These are phyloP conservation scores for Diogma glabrata DNA, from an alignment of 2,888 invertebrate genomes.

Conservation along the genomic window DNA sequence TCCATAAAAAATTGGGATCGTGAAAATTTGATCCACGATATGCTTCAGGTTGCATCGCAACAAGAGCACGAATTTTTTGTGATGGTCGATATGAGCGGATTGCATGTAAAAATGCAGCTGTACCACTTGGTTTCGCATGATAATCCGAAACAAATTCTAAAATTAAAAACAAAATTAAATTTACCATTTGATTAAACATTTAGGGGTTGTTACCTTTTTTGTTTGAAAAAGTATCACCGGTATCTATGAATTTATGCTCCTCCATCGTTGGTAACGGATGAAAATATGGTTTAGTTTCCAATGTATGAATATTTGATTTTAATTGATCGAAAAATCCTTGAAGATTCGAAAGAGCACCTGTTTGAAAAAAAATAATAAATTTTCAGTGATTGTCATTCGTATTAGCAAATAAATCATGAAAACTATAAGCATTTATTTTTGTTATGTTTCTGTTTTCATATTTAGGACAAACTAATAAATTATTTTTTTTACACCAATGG, in stretches of 20 bases:
- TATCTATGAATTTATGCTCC: too few species aligned
- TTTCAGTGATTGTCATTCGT: too few species aligned
- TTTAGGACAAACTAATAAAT: too few species aligned
- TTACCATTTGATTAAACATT: background rate
- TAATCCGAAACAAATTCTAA: conserved; percentile 2
- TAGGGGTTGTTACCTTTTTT: conserved; percentile 7
- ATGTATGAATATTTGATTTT: conserved; percentile 29
- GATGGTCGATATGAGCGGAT: conserved; percentile 38
- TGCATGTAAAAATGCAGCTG: conserved; percentile 36
- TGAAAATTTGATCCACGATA: conserved; percentile 50
- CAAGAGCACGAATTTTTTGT: conserved; percentile 43
- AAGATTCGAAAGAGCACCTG: conserved; percentile 32
- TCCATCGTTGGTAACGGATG: background rate
- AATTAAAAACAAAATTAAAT: background rate
- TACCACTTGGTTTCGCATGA: conserved; percentile 22
- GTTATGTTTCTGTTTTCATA: too few species aligned
- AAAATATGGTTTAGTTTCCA: conserved; percentile 25
- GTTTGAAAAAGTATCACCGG: background rate
- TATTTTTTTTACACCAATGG: too few species aligned
- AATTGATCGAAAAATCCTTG: conserved; percentile 32
- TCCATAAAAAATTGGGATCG: conserved; percentile 54
- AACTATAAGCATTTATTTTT: too few species aligned
- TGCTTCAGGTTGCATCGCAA: conserved; percentile 42
- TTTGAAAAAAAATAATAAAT: conserved; percentile 17
- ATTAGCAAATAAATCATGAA: too few species aligned